Evolutionary conservation across 2,888 invertebrate genomes (phyloP).

Genomic region (Agrochola litura): DNA sequence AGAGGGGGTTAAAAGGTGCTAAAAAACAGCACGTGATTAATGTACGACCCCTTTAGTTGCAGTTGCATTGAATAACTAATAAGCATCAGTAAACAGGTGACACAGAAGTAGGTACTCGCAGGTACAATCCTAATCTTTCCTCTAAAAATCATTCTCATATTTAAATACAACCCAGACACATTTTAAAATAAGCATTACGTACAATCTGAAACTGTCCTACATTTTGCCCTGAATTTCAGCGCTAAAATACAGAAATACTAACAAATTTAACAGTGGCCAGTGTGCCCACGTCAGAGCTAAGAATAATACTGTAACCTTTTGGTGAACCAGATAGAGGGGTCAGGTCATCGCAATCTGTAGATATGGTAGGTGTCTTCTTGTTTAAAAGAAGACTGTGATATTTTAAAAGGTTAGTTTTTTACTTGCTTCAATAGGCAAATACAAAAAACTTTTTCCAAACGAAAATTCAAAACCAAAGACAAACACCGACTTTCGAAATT

Average conservation of each 20-base stretch:
- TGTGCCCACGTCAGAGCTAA: conserved; percentile 35
- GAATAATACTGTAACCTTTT: conserved; percentile 64
- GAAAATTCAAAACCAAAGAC: too few species aligned
- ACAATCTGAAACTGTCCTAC: conserved; percentile 4
- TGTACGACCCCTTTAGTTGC: too few species aligned
- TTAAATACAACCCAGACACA: background rate
- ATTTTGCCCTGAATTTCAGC: conserved; percentile 27
- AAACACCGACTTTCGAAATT: too few species aligned
- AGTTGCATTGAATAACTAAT: background rate
- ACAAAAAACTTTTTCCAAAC: too few species aligned
- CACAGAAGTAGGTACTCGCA: background rate
- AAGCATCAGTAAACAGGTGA: background rate
- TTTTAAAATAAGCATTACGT: background rate
- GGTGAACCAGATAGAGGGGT: conserved; percentile 30
- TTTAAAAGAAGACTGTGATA: conserved; percentile 22
- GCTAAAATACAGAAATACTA: conserved; percentile 40
- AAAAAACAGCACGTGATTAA: too few species aligned
- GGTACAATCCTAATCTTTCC: background rate
- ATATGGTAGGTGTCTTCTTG: conserved; percentile 19
- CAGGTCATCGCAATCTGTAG: conserved; percentile 37
- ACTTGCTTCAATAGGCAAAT: too few species aligned
- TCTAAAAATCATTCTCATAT: background rate
- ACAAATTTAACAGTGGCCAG: conserved; percentile 36
- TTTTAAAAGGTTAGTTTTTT: conserved; percentile 9
- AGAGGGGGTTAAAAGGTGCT: too few species aligned